Conservation (phyloP, 2,888 invertebrate species). For the Diaperis boleti region DNA sequence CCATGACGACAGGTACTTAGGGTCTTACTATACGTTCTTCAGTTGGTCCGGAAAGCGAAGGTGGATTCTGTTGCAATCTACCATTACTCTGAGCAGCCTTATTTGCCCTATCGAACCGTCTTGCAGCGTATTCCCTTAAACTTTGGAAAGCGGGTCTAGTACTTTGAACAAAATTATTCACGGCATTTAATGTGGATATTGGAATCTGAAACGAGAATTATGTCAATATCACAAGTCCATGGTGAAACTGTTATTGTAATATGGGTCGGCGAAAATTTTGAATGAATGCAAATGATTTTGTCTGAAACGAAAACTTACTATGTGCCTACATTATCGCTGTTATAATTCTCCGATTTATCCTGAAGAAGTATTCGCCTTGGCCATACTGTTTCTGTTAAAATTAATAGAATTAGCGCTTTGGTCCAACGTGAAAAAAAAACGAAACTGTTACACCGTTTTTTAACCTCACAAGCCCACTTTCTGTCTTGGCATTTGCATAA, state of each 20-base stretch:
- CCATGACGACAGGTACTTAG: no score
- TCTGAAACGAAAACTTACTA: conserved; percentile 47
- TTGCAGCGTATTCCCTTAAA: conserved; percentile 45
- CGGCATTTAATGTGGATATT: conserved; percentile 61
- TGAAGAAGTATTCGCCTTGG: conserved; percentile 56
- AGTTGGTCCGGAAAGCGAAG: not conserved
- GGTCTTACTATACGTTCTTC: not conserved
- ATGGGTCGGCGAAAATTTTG: conserved; percentile 10
- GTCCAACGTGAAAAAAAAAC: not conserved
- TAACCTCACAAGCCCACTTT: not conserved
- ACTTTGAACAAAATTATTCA: conserved; percentile 62
- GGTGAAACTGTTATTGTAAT: not conserved
- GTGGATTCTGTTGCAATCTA: not conserved
- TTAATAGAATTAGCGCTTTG: conserved; percentile 25
- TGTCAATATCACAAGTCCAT: not conserved
- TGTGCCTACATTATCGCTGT: conserved; percentile 57
- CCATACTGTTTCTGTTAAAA: conserved; percentile 55
- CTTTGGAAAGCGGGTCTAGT: conserved; percentile 60
- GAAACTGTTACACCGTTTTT: no score
- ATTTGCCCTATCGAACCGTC: conserved; percentile 9
- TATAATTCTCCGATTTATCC: conserved; percentile 55
- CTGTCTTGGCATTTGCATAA: not conserved
- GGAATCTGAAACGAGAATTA: conserved; percentile 59
- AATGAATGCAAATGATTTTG: conserved; percentile 16
- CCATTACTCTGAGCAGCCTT: conserved; percentile 11